phyloP scores from a whole-genome alignment of 1,140 invertebrate genomes.

The Pseudoatta argentina region DNA sequence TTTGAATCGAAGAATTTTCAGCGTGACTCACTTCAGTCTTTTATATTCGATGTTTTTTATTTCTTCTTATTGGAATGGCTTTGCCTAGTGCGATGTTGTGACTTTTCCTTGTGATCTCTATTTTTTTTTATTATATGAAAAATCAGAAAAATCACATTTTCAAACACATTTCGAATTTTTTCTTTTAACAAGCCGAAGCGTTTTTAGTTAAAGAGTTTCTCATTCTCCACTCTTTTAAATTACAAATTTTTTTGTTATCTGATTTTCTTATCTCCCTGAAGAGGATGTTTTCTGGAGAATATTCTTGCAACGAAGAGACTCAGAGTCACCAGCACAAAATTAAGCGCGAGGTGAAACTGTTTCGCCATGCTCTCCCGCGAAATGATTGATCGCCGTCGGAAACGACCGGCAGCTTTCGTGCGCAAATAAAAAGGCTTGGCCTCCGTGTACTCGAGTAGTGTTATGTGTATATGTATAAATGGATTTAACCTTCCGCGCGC shows the following conservation, averaged over 20 bases:
- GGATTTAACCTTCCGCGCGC: constrained; percentile 60
- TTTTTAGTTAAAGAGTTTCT: neutral
- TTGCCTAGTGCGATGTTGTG: too few species aligned
- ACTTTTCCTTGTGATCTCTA: too few species aligned
- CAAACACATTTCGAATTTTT: too few species aligned
- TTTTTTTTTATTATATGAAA: too few species aligned
- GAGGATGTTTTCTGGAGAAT: neutral
- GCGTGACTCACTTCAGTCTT: too few species aligned
- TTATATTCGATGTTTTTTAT: too few species aligned
- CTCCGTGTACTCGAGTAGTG: constrained; percentile 40
- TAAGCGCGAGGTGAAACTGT: constrained; percentile 44
- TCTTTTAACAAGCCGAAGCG: too few species aligned
- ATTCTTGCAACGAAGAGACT: neutral
- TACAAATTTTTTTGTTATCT: neutral
- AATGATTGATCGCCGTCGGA: constrained; percentile 62
- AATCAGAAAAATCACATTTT: too few species aligned
- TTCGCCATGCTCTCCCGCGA: constrained; percentile 35
- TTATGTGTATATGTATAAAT: constrained; percentile 57
- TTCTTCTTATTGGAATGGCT: too few species aligned
- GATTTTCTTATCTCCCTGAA: neutral
- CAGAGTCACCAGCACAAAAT: neutral
- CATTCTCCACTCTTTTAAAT: neutral
- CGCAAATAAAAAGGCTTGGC: constrained; percentile 66
- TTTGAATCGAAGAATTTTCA: too few species aligned
- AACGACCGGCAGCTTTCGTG: constrained; percentile 51